These are phyloP conservation scores for Ispidina picta DNA, from an alignment of 2,797 vertebrate genomes.

Conservation along the genomic window DNA sequence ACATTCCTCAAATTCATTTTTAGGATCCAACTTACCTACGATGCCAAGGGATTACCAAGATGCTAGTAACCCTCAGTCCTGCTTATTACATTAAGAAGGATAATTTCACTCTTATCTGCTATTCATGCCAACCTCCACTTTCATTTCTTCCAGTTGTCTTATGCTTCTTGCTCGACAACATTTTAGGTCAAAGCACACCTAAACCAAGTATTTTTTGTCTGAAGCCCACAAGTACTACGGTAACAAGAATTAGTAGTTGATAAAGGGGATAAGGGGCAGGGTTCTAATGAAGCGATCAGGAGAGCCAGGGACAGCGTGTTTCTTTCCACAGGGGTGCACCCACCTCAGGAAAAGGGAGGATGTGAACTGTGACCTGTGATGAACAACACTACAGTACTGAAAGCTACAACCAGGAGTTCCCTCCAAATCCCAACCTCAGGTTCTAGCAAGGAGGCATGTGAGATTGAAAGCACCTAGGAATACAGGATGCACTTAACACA, in stretches of 20 bases:
- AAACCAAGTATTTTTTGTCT: not conserved
- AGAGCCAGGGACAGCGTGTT: rapidly evolving
- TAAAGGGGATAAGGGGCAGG: not conserved
- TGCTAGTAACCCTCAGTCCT: not conserved
- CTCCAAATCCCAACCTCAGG: not conserved
- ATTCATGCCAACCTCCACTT: not conserved
- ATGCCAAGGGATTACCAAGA: not conserved
- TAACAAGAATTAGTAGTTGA: not conserved
- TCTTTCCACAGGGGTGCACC: not conserved
- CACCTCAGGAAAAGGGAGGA: not conserved
- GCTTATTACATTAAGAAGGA: not conserved
- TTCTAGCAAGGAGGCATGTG: not conserved
- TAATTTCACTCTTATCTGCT: not conserved
- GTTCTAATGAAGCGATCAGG: not conserved
- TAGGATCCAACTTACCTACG: not conserved
- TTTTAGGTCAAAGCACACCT: not conserved
- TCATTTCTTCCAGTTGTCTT: not conserved
- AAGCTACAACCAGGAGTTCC: not conserved
- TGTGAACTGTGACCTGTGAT: not conserved
- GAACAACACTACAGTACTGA: not conserved
- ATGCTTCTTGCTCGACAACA: not conserved
- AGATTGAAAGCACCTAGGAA: constrained; percentile 19
- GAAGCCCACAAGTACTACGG: not conserved
- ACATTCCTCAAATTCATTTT: not conserved
- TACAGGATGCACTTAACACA: not conserved